A percentile compares a stretch with the other conserved stretches of the same genome.
Conservation (phyloP, 1,140 invertebrate genomes). For the Zaprionus davidi region DNA sequence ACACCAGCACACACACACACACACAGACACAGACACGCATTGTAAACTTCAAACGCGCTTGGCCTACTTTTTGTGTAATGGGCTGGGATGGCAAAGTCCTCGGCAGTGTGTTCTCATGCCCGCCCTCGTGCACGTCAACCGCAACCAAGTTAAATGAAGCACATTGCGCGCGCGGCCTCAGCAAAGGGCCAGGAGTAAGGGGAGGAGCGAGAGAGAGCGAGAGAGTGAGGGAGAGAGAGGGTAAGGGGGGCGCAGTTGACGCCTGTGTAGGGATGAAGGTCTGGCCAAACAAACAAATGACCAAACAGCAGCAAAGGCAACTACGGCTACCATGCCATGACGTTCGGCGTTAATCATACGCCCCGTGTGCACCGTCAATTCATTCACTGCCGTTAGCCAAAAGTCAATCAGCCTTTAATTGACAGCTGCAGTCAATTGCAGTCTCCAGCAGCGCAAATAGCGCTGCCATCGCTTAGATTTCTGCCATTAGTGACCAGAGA, state of each 20-base stretch:
- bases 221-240: not conserved
- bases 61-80: conserved; percentile 73
- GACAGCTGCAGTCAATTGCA: conserved; percentile 70
- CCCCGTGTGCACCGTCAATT: conserved; percentile 49
- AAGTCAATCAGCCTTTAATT: conserved; percentile 79
- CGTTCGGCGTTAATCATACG: conserved; percentile 70
- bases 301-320: conserved; percentile 41
- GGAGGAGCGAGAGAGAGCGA: too few species aligned
- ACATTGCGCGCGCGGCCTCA: conserved; percentile 28
- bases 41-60: conserved; percentile 80
- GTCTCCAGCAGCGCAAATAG: conserved; percentile 24
- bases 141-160: conserved; percentile 77
- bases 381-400: conserved; percentile 42
- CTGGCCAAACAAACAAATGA: conserved; percentile 51
- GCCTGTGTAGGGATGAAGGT: conserved; percentile 11
- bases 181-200: not conserved
- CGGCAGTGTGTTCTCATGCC: conserved; percentile 22
- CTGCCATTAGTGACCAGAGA: conserved; percentile 27
- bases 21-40: conserved; percentile 41
- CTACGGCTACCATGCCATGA: too few species aligned
- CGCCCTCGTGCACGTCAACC: conserved; percentile 51
- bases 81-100: conserved; percentile 66
- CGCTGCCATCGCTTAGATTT: conserved; percentile 11
- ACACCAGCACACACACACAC: conserved; percentile 10
- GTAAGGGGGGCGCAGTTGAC: not conserved